phyloP scores from a whole-genome alignment of 23 tunicate genomes.

The Botrylloides violaceus region DNA sequence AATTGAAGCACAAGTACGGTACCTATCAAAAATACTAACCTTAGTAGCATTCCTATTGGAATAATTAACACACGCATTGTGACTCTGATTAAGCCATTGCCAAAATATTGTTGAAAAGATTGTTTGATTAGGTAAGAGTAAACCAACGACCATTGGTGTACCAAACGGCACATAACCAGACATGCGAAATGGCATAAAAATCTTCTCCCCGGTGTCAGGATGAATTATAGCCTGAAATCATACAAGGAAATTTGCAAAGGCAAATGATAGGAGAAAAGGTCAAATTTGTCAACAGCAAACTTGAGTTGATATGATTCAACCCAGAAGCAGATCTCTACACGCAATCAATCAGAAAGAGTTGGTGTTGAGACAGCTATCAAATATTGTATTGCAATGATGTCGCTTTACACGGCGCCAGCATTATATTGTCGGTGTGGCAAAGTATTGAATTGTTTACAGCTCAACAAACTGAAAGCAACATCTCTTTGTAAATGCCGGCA shows the following conservation, averaged over 20 bases:
- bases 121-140: constrained; percentile 69
- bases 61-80: constrained; percentile 87
- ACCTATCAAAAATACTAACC: constrained; percentile 6
- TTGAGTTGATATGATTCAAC: neutral
- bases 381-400: too few species aligned
- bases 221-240: constrained; percentile 80
- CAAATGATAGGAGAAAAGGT: too few species aligned
- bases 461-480: too few species aligned
- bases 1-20: neutral
- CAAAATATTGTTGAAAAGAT: constrained; percentile 55
- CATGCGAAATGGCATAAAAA: constrained; percentile 92
- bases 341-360: neutral
- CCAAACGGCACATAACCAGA: constrained; percentile 95
- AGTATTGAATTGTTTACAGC: too few species aligned
- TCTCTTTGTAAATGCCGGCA: too few species aligned
- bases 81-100: constrained; percentile 99
- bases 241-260: neutral
- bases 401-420: too few species aligned
- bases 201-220: constrained; percentile 86
- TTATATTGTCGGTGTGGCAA: too few species aligned
- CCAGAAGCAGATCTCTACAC: neutral
- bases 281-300: too few species aligned
- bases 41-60: constrained; percentile 91
- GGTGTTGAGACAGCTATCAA: neutral
- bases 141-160: constrained; percentile 80